Evolutionary conservation across 2,113 vertebrate species (phyloP).

Genomic region (Pogonocichla stellata): DNA sequence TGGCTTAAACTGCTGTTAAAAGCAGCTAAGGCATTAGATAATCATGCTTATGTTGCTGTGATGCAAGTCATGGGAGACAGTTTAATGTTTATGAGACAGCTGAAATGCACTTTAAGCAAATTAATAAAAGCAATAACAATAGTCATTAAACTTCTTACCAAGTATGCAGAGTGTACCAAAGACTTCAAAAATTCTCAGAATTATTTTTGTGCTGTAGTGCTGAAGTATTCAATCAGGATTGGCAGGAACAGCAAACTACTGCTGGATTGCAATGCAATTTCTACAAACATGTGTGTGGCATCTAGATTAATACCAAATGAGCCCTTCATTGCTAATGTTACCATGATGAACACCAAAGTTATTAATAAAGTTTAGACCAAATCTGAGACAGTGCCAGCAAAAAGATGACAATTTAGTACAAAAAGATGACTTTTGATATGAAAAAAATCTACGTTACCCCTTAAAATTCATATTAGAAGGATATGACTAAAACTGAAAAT

Average conservation of each 20-base stretch:
- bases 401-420: background rate
- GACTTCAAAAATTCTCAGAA: background rate
- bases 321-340: background rate
- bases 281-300: background rate
- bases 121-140: background rate
- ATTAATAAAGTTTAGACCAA: conserved; percentile 12
- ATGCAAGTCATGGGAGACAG: background rate
- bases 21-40: background rate
- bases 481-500: background rate
- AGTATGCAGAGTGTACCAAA: background rate
- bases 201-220: background rate
- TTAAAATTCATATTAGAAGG: background rate
- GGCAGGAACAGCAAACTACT: background rate
- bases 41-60: background rate
- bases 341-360: background rate
- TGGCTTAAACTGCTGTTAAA: background rate
- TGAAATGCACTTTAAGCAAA: background rate
- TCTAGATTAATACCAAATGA: conserved; percentile 15
- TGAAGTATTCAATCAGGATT: conserved; percentile 34
- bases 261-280: conserved; percentile 9
- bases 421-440: background rate
- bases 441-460: background rate
- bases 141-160: background rate
- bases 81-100: background rate
- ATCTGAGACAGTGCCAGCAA: background rate